These are phyloP conservation scores for Catocala sponsa DNA, from an alignment of 2,888 invertebrate species.

Conservation along the genomic window DNA sequence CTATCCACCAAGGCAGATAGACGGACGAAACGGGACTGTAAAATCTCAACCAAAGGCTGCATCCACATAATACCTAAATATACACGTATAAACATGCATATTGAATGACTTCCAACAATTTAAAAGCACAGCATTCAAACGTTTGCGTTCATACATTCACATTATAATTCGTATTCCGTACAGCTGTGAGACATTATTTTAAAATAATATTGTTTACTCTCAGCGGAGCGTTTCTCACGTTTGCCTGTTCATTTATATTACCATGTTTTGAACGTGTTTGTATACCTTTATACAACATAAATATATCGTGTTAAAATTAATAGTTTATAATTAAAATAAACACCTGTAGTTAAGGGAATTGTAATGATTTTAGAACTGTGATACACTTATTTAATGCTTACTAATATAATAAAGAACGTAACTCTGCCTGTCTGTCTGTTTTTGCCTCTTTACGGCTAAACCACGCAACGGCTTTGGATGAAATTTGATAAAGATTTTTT, in stretches of 20 bases:
- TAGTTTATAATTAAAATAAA: slow-evolving; percentile 39
- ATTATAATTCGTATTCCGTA: slow-evolving; percentile 45
- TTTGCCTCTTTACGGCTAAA: no score
- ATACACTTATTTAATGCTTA: no score
- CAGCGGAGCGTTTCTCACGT: slow-evolving; percentile 50
- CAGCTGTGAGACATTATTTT: slow-evolving; percentile 64
- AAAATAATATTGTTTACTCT: slow-evolving; percentile 64
- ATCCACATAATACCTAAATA: no score
- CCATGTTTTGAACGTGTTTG: slow-evolving; percentile 47
- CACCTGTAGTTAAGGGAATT: slow-evolving; percentile 3
- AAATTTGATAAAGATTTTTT: no score
- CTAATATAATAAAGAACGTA: no score
- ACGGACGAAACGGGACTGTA: no score
- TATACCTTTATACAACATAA: slow-evolving; percentile 36
- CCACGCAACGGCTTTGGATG: no score
- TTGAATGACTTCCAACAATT: slow-evolving; percentile 35
- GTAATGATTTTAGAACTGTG: not conserved
- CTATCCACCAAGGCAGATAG: no score
- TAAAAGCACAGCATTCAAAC: slow-evolving; percentile 11
- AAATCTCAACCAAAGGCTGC: no score
- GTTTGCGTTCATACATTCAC: slow-evolving; percentile 23
- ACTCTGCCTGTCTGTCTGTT: no score
- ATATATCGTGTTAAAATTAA: slow-evolving; percentile 46
- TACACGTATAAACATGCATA: not conserved
- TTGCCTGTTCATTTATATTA: slow-evolving; percentile 50